Evolutionary conservation across 1,140 invertebrate genomes (phyloP).

Genomic region (Pectinophora gossypiella): DNA sequence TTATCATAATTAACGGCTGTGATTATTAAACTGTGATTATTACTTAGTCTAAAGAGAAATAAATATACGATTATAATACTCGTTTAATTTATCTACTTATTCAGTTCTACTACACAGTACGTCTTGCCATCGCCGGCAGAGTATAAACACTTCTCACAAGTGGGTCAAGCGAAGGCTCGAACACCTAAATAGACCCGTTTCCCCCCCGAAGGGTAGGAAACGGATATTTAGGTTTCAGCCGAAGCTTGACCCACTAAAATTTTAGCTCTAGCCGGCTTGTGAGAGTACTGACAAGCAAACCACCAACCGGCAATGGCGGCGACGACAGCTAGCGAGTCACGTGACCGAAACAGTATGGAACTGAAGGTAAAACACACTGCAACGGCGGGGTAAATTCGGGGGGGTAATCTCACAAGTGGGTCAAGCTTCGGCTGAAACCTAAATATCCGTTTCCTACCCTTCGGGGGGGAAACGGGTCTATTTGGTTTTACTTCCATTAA

Average conservation of each 20-base stretch:
- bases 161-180: constrained; percentile 3
- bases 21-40: neutral
- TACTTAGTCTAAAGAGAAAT: neutral
- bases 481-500: too few relatives aligned
- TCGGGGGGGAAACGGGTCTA: constrained; percentile 1
- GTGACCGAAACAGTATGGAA: neutral
- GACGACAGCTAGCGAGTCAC: neutral
- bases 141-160: neutral
- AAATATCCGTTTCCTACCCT: constrained; percentile 6
- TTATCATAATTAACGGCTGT: neutral
- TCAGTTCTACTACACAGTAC: neutral
- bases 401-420: constrained; percentile 2
- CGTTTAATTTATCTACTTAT: neutral
- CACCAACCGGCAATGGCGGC: neutral
- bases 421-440: constrained; percentile 2
- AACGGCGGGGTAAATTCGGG: neutral
- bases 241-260: neutral
- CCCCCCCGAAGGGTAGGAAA: too few relatives aligned
- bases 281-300: neutral
- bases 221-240: constrained; percentile 3
- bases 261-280: neutral
- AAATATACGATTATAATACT: neutral
- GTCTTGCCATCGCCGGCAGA: neutral
- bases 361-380: neutral
- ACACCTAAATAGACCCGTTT: constrained; percentile 2